These are phyloP conservation scores for Cervus canadensis DNA, from an alignment of 2,113 vertebrate genomes.

Conservation along the genomic window DNA sequence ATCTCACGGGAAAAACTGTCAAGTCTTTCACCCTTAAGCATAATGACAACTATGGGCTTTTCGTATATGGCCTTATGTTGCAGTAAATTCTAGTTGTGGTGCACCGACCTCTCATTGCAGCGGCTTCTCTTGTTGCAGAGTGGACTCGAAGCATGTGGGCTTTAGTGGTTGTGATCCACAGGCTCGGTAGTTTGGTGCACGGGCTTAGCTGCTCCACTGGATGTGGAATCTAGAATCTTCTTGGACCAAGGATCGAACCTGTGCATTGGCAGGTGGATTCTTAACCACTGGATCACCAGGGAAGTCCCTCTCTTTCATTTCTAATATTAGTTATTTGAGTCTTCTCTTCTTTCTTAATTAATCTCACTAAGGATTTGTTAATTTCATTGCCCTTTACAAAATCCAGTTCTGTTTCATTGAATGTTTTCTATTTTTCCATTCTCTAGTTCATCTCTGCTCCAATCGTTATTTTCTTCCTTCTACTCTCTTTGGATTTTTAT, in stretches of 20 bases:
- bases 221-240: not conserved
- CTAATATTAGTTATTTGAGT: not conserved
- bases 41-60: not conserved
- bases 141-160: not conserved
- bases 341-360: not conserved
- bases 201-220: not conserved
- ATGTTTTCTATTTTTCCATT: not conserved
- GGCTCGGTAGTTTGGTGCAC: not conserved
- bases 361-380: not conserved
- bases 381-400: not conserved
- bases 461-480: not conserved
- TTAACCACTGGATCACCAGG: not conserved
- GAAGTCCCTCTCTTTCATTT: not conserved
- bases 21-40: not conserved
- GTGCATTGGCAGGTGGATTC: not conserved
- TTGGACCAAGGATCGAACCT: not conserved
- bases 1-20: not conserved
- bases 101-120: not conserved
- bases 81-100: not conserved
- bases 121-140: not conserved
- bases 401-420: not conserved
- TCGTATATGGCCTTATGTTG: not conserved
- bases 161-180: not conserved
- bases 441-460: not conserved
- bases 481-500: not conserved